phyloP scores from a whole-genome alignment of 2,113 vertebrate species.

The Semicossyphus pulcher region DNA sequence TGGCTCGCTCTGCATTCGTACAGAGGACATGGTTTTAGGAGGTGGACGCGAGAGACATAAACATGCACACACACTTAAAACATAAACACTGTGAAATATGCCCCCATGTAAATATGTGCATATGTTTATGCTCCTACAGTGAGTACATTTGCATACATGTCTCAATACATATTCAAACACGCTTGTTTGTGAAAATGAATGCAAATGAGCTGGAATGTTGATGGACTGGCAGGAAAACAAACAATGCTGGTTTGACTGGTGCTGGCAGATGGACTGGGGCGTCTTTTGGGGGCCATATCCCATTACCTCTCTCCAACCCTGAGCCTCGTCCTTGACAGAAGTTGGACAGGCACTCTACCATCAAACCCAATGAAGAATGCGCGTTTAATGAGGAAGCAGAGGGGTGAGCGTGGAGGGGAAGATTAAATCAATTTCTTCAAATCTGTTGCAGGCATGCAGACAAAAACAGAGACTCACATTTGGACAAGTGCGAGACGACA shows the following conservation, averaged over 20 bases:
- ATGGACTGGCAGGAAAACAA: conserved; percentile 38
- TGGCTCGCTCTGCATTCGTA: conserved; percentile 44
- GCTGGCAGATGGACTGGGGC: conserved; percentile 52
- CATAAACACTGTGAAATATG: conserved; percentile 37
- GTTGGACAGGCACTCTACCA: conserved; percentile 70
- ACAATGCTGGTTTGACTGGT: conserved; percentile 34
- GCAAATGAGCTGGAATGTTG: conserved; percentile 53
- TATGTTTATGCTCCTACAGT: conserved; percentile 31
- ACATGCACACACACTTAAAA: conserved; percentile 11
- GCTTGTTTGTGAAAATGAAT: conserved; percentile 55
- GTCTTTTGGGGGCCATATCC: conserved; percentile 45
- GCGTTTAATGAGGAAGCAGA: conserved; percentile 50
- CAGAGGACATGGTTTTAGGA: conserved; percentile 28
- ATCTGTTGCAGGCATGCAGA: conserved; percentile 52
- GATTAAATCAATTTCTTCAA: conserved; percentile 51
- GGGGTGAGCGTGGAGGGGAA: conserved; percentile 17
- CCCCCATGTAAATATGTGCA: conserved; percentile 34
- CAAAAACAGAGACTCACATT: conserved; percentile 24
- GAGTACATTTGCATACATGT: conserved; percentile 52
- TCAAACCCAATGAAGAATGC: conserved; percentile 66
- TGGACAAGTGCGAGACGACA: conserved; percentile 8
- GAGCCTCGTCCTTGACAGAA: conserved; percentile 47
- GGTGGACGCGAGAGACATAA: conserved; percentile 22
- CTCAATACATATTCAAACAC: conserved; percentile 53
- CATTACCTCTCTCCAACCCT: conserved; percentile 48